Evolutionary conservation across 2,888 invertebrate species (phyloP), one percentile per base, ranked within the genome.

Genomic region (Rhorus exstirpatorius): DNA sequence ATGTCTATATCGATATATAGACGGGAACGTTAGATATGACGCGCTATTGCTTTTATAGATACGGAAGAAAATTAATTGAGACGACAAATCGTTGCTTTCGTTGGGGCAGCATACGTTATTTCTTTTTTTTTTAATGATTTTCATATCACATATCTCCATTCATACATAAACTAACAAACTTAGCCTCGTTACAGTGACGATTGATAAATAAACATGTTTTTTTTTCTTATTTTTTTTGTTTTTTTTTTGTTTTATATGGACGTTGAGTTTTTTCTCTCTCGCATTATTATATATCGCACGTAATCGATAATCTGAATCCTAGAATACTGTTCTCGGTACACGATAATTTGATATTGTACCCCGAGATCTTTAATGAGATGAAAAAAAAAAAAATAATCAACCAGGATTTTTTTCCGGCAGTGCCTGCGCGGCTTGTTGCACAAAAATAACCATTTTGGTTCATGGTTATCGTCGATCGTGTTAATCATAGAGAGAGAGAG

Each of bases 121-220:
- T n/a, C n/a, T n/a, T 84, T 87, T 86, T 80, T 84, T 86, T 86
- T 85, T 85, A 83, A 87, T 85, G 86, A 84, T 80, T 81, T 75
- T 85, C 81, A 76, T 86, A 85, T 85, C 85, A 87, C 85, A 87
- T 84, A 84, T 75, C 83, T 86, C 72, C 84, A 81, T 85, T 82
- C 85, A 86, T 84, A 87, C 85, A 75, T 81, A n/a, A 87, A 86
- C 78, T 86, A 87, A 87, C 83, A 81, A 84, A 86, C 83, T 68
- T 83, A 86, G 80, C 84, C 74, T 86, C 81, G 84, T 86, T 79
- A 83, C 80, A 83, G 67, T 83, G 71, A 84, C 82, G 78, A 81
- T 51, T 72, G n/a, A 81, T 74, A 78, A 84, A 85, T 84, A 82
- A 87, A 84, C 49, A 38, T 83, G 38, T 58, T 67, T 78, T 44